These are phyloP conservation scores for Melanogrammus aeglefinus DNA, from an alignment of 2,797 vertebrate genomes.

Conservation along the genomic window DNA sequence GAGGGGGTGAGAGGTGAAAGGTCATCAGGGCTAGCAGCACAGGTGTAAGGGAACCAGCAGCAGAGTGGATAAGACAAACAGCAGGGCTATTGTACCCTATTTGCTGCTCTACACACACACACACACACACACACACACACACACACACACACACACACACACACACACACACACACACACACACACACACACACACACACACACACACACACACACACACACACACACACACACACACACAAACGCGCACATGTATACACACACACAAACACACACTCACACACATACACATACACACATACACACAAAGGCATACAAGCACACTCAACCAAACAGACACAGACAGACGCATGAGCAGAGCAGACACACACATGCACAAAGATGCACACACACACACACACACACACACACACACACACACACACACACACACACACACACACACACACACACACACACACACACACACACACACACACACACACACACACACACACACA, in stretches of 20 bases:
- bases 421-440: too few relatives aligned
- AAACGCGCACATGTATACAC: background rate
- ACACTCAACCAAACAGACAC: too few relatives aligned
- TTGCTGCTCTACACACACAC: slow-evolving; percentile 34
- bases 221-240: background rate
- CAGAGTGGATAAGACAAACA: slow-evolving; percentile 65
- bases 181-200: slow-evolving; percentile 2
- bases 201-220: slow-evolving; percentile 5
- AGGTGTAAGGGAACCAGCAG: slow-evolving; percentile 73
- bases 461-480: too few relatives aligned
- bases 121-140: slow-evolving; percentile 2
- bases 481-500: too few relatives aligned
- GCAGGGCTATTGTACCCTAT: slow-evolving; percentile 69
- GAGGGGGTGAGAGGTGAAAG: slow-evolving; percentile 2
- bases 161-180: slow-evolving; percentile 15
- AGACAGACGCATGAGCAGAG: background rate
- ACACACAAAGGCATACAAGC: too few relatives aligned
- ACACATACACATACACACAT: too few relatives aligned
- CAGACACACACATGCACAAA: background rate
- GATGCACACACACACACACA: background rate
- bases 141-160: slow-evolving; percentile 23
- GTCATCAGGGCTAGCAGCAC: slow-evolving; percentile 62
- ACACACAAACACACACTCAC: background rate
- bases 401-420: too few relatives aligned
- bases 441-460: too few relatives aligned